Evolutionary conservation across 2,888 invertebrate genomes (phyloP), one percentile per base, ranked within the genome.

Genomic region (Thelaira solivaga): DNA sequence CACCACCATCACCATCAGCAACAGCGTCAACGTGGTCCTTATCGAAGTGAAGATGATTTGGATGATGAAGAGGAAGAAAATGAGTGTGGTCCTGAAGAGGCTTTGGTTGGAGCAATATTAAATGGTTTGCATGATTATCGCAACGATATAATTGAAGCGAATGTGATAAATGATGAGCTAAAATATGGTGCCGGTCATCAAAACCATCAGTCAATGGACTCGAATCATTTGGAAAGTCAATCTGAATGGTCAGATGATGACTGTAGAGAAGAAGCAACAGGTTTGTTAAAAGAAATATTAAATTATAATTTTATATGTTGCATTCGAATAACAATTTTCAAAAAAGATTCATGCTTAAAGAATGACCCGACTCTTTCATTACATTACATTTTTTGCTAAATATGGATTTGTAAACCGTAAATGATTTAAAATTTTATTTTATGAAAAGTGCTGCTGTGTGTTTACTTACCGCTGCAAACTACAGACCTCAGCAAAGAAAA

Each of bases 221-320:
- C 89, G 78, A 86, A 90, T 88, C 87, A 89, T 61, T 90, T 92
- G 81, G 92, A 93, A 85, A 94, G 94, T 88, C 94, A 94, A 84
- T 94, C 94, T n/a, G 95, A 95, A 86, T 95, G 95, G 95, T 94
- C 94, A 80, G 92, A 92, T 84, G 92, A 92, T 82, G 91, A 90
- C 81, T 92, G 92, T 82, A 92, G 92, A 81, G 92, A 92, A 45
- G 92, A 92, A 76, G 92, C 92, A 57, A 92, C 92, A n/a, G 92
- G 89, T 89, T 74, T 81, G 74, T 47, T 0, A 31, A 4, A 36
- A n/a, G 1, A 8, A 34, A 11, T 3, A 22, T n/a, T n/a, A n/a
- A n/a, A n/a, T n/a, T n/a, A n/a, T n/a, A n/a, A n/a, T n/a, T n/a
- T n/a, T n/a, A n/a, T n/a, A n/a, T n/a, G n/a, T n/a, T n/a, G n/a